These are phyloP conservation scores for Chelidonichthys spinosus DNA, from an alignment of 2,797 vertebrate genomes.

Conservation along the genomic window DNA sequence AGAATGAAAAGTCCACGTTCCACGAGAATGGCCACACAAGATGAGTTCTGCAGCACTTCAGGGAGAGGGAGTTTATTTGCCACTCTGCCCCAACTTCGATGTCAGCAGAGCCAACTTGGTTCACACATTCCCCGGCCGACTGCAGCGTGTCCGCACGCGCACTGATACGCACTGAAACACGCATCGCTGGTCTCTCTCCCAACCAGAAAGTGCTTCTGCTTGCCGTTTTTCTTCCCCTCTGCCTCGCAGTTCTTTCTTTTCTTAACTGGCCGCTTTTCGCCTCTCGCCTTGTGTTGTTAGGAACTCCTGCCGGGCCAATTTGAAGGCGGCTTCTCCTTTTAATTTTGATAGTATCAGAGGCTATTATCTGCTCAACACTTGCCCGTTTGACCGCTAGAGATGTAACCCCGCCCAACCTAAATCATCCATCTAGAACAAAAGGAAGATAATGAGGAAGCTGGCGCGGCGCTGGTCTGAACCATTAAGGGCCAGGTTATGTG, in stretches of 20 bases:
- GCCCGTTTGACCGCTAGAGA: conserved; percentile 52
- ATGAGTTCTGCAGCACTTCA: conserved; percentile 71
- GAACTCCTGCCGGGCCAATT: conserved; percentile 62
- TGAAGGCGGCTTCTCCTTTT: conserved; percentile 61
- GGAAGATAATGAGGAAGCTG: conserved; percentile 68
- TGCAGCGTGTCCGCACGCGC: not conserved
- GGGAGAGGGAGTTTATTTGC: conserved; percentile 73
- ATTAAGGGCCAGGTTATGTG: conserved; percentile 61
- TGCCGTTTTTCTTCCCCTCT: conserved; percentile 24
- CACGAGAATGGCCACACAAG: conserved; percentile 73
- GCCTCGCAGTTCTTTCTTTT: conserved; percentile 31
- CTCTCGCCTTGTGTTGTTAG: conserved; percentile 35
- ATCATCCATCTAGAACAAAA: conserved; percentile 66
- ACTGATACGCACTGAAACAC: conserved; percentile 16
- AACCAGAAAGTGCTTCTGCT: conserved; percentile 47
- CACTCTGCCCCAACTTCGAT: conserved; percentile 75
- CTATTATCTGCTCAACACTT: conserved; percentile 59
- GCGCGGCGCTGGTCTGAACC: conserved; percentile 30
- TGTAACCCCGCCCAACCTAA: conserved; percentile 52
- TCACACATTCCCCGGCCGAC: conserved; percentile 55
- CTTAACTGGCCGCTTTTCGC: conserved; percentile 17
- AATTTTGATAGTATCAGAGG: conserved; percentile 65
- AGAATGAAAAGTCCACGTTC: conserved; percentile 69
- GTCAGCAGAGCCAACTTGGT: conserved; percentile 70
- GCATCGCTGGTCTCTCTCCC: conserved; percentile 45